phyloP scores from a whole-genome alignment of 2,113 vertebrate genomes.

The Glaucidium brasilianum region DNA sequence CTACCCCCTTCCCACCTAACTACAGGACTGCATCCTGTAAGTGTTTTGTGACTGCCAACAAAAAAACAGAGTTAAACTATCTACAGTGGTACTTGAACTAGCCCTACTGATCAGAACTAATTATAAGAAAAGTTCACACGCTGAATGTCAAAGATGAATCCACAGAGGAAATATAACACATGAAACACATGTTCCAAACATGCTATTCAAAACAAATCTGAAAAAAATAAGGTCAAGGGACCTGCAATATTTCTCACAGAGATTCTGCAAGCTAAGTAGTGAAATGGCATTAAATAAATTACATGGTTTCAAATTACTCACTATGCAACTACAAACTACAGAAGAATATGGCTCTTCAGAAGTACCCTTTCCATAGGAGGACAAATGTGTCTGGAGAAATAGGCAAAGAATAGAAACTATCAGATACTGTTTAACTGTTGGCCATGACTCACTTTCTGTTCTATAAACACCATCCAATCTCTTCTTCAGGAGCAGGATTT shows the following conservation, averaged over 20 bases:
- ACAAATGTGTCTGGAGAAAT: neutral
- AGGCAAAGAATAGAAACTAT: neutral
- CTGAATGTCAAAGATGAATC: constrained; percentile 44
- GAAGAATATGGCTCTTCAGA: neutral
- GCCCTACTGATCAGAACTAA: constrained; percentile 44
- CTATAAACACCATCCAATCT: neutral
- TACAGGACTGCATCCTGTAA: neutral
- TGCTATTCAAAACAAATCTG: constrained; percentile 32
- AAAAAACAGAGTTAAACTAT: neutral
- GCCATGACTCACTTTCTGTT: neutral
- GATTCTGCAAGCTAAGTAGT: constrained; percentile 25
- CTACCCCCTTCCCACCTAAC: neutral
- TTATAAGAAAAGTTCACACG: constrained; percentile 28
- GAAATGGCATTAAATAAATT: neutral
- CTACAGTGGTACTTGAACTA: neutral
- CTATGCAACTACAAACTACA: neutral
- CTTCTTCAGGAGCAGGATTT: neutral
- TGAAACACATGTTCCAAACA: constrained; percentile 42
- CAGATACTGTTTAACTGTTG: neutral
- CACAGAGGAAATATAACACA: constrained; percentile 44
- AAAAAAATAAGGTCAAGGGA: constrained; percentile 21
- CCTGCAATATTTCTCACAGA: constrained; percentile 27
- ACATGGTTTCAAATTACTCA: constrained; percentile 21
- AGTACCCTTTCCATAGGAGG: neutral
- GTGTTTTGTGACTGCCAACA: neutral